Evolutionary conservation across 1,140 invertebrate species (phyloP).

Genomic region (Maconellicoccus hirsutus): DNA sequence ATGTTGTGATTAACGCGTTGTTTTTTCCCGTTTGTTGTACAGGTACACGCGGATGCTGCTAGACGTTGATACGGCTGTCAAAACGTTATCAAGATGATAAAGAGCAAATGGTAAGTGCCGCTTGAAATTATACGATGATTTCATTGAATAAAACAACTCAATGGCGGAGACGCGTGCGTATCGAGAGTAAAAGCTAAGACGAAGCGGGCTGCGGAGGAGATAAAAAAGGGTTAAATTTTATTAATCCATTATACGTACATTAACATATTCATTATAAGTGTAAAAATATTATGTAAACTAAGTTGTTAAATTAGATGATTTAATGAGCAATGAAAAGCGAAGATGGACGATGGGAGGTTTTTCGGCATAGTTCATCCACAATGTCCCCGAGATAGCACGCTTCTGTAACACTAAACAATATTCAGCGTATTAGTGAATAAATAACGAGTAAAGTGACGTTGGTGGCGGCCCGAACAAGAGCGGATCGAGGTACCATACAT

Average conservation of each 20-base stretch:
- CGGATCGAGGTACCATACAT: slow-evolving; percentile 2
- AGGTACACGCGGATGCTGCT: too few relatives aligned
- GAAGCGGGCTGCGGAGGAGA: too few relatives aligned
- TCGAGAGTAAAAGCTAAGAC: too few relatives aligned
- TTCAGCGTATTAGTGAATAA: background rate
- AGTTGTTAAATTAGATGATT: background rate
- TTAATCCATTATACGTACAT: background rate
- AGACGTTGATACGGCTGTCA: too few relatives aligned
- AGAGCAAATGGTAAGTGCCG: too few relatives aligned
- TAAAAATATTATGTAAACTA: slow-evolving; percentile 6
- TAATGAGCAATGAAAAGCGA: background rate
- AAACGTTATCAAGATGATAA: too few relatives aligned
- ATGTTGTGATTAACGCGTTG: too few relatives aligned
- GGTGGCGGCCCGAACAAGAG: background rate
- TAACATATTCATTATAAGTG: slow-evolving; percentile 1
- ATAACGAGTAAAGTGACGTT: slow-evolving; percentile 4
- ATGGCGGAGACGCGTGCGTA: too few relatives aligned
- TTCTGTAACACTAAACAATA: background rate
- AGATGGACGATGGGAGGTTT: background rate
- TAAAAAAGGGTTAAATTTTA: background rate
- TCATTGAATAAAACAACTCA: too few relatives aligned
- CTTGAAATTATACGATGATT: too few relatives aligned
- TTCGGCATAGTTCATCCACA: background rate
- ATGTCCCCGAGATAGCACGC: slow-evolving; percentile 6
- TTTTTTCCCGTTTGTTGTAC: too few relatives aligned